Conservation (phyloP, 2,888 invertebrate species). For the Mystacides longicornis region DNA sequence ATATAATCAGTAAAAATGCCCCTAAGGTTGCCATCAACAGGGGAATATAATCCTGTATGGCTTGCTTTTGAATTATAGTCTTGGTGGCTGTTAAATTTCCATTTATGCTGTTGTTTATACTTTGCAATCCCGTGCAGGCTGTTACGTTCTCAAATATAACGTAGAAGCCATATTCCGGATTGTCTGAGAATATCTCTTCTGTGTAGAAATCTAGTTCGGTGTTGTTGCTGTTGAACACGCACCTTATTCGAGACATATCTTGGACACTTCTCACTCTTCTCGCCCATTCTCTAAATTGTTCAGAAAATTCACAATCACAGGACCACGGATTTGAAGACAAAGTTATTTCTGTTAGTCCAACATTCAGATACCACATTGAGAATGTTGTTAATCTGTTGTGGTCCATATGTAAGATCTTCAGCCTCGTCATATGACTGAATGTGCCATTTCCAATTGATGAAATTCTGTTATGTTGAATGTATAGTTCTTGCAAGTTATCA, state of each 20-base stretch:
- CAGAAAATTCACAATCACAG: slow-evolving; percentile 74
- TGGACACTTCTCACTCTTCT: slow-evolving; percentile 57
- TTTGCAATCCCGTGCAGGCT: slow-evolving; percentile 56
- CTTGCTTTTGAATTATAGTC: slow-evolving; percentile 63
- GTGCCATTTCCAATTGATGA: slow-evolving; percentile 62
- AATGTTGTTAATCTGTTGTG: slow-evolving; percentile 63
- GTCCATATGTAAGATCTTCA: slow-evolving; percentile 61
- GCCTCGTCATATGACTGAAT: slow-evolving; percentile 57
- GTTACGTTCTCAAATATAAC: slow-evolving; percentile 54
- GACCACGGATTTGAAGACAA: slow-evolving; percentile 73
- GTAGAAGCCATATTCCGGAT: slow-evolving; percentile 53
- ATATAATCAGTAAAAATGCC: slow-evolving; percentile 58
- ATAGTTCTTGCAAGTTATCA: slow-evolving; percentile 62
- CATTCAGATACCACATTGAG: slow-evolving; percentile 65
- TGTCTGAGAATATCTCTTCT: slow-evolving; percentile 51
- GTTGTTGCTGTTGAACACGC: slow-evolving; percentile 54
- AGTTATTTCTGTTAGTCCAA: slow-evolving; percentile 55
- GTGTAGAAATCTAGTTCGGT: slow-evolving; percentile 52
- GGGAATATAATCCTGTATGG: slow-evolving; percentile 69
- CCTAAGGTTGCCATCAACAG: slow-evolving; percentile 63
- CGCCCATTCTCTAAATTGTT: slow-evolving; percentile 70
- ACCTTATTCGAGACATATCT: slow-evolving; percentile 58
- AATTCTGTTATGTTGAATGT: slow-evolving; percentile 68
- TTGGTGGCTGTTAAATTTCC: slow-evolving; percentile 64
- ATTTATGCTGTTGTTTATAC: slow-evolving; percentile 62